phyloP scores from a whole-genome alignment of 2,797 vertebrate species.

The Denticeps clupeoides region DNA sequence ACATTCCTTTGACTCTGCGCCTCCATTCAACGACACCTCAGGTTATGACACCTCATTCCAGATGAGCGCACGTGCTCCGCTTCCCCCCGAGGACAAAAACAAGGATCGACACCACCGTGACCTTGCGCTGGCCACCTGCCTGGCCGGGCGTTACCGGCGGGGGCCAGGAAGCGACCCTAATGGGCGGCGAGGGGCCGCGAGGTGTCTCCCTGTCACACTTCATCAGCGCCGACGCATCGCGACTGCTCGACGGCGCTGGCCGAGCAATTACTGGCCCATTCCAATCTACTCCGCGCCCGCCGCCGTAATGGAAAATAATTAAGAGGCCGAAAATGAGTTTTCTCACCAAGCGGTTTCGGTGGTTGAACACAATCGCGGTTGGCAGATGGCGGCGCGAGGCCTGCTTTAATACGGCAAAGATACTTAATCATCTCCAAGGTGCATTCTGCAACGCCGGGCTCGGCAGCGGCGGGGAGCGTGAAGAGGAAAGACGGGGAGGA shows the following conservation, averaged over 20 bases:
- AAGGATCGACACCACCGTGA: too few species aligned
- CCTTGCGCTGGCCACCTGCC: slow-evolving; percentile 78
- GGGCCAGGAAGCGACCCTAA: slow-evolving; percentile 85
- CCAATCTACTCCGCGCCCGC: slow-evolving; percentile 88
- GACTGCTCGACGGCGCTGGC: slow-evolving; percentile 75
- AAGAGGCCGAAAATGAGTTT: slow-evolving; percentile 97
- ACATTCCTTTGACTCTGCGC: too few species aligned
- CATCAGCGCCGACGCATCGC: slow-evolving; percentile 90
- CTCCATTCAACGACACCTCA: too few species aligned
- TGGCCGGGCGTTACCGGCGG: slow-evolving; percentile 66
- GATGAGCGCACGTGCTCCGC: too few species aligned
- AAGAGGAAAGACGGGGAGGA: not conserved
- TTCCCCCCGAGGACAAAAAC: too few species aligned
- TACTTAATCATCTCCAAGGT: slow-evolving; percentile 86
- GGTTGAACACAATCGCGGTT: slow-evolving; percentile 87
- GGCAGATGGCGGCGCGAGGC: slow-evolving; percentile 79
- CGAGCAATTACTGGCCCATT: slow-evolving; percentile 95
- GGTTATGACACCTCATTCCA: too few species aligned
- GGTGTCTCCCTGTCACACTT: slow-evolving; percentile 95
- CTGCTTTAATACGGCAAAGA: slow-evolving; percentile 87
- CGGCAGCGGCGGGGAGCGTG: slow-evolving; percentile 20
- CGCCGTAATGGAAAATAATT: slow-evolving; percentile 99
- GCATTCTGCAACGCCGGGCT: slow-evolving; percentile 69
- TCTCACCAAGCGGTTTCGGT: slow-evolving; percentile 90
- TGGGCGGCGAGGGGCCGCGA: slow-evolving; percentile 76